phyloP scores from a whole-genome alignment of 1,140 invertebrate species.

The Zaprionus ornatus region DNA sequence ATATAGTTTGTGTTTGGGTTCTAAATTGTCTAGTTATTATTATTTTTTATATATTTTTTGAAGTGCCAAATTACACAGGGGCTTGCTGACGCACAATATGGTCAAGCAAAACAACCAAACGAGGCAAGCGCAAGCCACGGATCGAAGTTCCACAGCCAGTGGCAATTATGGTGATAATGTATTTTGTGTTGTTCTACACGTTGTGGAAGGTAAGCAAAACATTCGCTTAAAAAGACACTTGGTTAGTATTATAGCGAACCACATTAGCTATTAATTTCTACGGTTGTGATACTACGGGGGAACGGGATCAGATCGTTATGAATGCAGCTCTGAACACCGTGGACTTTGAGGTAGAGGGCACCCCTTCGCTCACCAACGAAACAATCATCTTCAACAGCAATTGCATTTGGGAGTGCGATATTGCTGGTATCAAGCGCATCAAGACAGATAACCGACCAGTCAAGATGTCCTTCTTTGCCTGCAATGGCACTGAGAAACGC shows the following conservation, averaged over 20 bases:
- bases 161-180: conserved; percentile 43
- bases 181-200: conserved; percentile 74
- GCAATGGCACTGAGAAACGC: conserved; percentile 15
- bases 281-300: conserved; percentile 36
- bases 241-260: not conserved
- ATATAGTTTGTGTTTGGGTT: conserved; percentile 2
- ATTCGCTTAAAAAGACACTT: not conserved
- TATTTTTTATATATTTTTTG: not conserved
- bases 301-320: conserved; percentile 60
- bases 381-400: conserved; percentile 76
- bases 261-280: conserved; percentile 64
- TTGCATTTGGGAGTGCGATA: conserved; percentile 76
- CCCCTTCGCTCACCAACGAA: conserved; percentile 43
- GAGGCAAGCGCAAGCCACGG: conserved; percentile 15
- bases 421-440: conserved; percentile 70
- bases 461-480: conserved; percentile 60
- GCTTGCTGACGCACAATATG: conserved; percentile 44
- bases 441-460: conserved; percentile 77
- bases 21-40: not conserved
- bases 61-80: not conserved
- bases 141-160: conserved; percentile 25
- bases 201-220: conserved; percentile 57
- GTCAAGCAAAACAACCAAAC: not conserved
- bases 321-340: conserved; percentile 69
- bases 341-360: conserved; percentile 73